Conservation (phyloP, 2,113 vertebrate genomes). For the Lonchura striata region DNA sequence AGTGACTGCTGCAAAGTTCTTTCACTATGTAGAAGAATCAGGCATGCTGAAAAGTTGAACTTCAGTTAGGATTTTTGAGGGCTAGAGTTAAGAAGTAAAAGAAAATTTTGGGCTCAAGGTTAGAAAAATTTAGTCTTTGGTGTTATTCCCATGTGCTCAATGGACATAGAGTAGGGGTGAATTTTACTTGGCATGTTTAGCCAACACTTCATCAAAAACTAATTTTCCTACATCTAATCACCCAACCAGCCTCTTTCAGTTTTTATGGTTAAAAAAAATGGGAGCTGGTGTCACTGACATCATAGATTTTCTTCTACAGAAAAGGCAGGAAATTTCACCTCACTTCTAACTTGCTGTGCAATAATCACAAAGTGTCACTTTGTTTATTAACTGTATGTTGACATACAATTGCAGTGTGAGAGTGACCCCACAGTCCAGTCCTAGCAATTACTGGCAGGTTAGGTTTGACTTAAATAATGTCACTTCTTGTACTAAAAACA, state of each 20-base stretch:
- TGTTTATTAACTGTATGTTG: constrained; percentile 60
- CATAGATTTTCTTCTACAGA: constrained; percentile 71
- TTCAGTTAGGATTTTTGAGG: neutral
- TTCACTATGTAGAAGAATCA: neutral
- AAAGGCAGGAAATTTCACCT: constrained; percentile 76
- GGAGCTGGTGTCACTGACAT: constrained; percentile 60
- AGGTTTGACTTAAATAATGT: neutral
- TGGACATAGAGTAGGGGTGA: neutral
- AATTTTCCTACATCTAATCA: neutral
- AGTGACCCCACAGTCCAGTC: neutral
- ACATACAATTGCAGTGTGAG: neutral
- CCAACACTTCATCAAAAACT: neutral
- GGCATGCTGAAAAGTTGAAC: neutral
- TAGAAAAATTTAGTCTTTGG: neutral
- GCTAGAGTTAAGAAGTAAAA: neutral
- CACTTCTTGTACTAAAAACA: neutral
- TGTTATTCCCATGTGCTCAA: neutral
- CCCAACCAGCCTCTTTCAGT: neutral
- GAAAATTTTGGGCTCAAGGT: neutral
- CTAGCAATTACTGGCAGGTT: neutral
- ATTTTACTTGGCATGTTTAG: neutral
- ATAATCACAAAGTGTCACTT: constrained; percentile 60
- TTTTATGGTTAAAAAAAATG: constrained; percentile 34
- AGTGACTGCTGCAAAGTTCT: neutral
- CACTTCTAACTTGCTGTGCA: constrained; percentile 73